Evolutionary conservation across 37 sponge, comb jelly and placozoan genomes (phyloP).

Genomic region (Ephydatia muelleri): DNA sequence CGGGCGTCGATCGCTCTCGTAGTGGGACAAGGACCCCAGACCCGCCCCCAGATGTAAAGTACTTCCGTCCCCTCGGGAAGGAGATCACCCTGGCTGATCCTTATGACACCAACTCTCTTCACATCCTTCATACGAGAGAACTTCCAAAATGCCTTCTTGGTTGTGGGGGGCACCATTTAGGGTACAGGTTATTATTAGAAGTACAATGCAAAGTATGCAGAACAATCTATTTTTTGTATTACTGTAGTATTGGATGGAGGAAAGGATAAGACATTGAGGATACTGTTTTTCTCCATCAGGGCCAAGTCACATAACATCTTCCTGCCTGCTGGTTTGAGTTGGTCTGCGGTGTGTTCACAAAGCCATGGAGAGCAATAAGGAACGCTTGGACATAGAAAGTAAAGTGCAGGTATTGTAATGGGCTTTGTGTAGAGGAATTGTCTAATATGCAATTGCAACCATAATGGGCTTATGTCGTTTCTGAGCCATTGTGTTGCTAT

Average conservation of each 20-base stretch:
- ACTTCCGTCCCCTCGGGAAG: not conserved
- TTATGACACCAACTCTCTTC: conserved; percentile 47
- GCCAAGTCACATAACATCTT: conserved; percentile 43
- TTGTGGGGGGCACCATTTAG: not conserved
- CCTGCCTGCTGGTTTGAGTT: conserved; percentile 30
- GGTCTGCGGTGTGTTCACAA: conserved; percentile 64
- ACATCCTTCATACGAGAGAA: conserved; percentile 71
- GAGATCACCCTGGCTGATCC: not conserved
- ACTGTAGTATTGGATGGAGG: too few relatives aligned
- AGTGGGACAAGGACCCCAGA: not conserved
- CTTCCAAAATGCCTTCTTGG: conserved; percentile 71
- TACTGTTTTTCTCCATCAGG: not conserved
- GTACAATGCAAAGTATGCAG: too few relatives aligned
- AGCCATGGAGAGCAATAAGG: conserved; percentile 67
- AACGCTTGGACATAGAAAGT: conserved; percentile 44
- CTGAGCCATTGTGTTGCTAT: too few relatives aligned
- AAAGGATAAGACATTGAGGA: too few relatives aligned
- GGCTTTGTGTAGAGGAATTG: too few relatives aligned
- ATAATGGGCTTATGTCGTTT: too few relatives aligned
- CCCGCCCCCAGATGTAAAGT: not conserved
- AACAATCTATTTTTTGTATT: too few relatives aligned
- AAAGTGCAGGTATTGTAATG: too few relatives aligned
- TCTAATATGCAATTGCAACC: too few relatives aligned
- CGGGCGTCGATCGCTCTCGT: not conserved
- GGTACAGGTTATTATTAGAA: not conserved